Conservation (phyloP, 2,113 vertebrate genomes). For the Ailurus styani region DNA sequence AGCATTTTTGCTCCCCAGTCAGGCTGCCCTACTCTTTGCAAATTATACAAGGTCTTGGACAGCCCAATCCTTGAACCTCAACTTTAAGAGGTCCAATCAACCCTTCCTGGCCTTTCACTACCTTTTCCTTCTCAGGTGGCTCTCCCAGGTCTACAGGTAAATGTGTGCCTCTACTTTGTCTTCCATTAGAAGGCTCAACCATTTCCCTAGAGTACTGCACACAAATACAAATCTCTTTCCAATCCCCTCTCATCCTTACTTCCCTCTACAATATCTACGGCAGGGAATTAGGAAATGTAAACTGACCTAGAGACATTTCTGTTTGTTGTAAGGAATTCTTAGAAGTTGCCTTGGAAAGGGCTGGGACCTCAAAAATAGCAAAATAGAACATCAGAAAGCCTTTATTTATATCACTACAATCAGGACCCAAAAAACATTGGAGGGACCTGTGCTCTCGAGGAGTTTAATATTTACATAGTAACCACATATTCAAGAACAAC, state of each 20-base stretch:
- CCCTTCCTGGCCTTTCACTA: neutral
- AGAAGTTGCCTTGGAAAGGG: neutral
- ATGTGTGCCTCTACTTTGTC: neutral
- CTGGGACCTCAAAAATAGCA: neutral
- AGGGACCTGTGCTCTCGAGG: neutral
- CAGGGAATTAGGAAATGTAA: neutral
- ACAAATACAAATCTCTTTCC: neutral
- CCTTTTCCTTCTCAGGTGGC: neutral
- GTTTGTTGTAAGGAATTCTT: neutral
- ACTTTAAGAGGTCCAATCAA: neutral
- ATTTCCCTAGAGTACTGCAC: neutral
- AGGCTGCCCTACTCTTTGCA: neutral
- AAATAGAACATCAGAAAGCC: neutral
- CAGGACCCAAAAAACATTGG: neutral
- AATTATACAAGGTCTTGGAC: neutral
- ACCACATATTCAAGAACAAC: neutral
- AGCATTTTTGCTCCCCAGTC: slow-evolving; percentile 11
- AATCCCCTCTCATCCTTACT: neutral
- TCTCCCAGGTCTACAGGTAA: neutral
- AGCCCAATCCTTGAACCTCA: neutral
- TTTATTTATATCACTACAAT: neutral
- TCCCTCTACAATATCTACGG: neutral
- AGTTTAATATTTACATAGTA: neutral
- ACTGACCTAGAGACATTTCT: neutral
- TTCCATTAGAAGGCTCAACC: neutral